Percentiles rank a stretch among this genome's conserved stretches.
Conservation (phyloP, 2,797 vertebrate species). For the Pipistrellus nathusii region DNA sequence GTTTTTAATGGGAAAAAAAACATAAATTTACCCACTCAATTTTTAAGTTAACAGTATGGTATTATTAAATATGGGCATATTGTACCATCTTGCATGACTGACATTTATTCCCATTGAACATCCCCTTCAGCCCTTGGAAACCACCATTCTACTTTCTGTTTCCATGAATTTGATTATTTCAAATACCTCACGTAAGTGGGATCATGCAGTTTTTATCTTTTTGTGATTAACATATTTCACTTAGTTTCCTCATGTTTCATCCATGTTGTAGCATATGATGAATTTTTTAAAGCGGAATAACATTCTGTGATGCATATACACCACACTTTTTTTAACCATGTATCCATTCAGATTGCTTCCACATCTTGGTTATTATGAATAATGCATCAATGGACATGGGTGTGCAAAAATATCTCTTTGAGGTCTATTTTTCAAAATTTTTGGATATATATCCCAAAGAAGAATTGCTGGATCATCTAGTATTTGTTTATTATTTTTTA, state of each 20-base stretch:
- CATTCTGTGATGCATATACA: background rate
- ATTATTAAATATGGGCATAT: background rate
- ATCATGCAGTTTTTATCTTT: background rate
- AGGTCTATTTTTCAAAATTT: too few species aligned
- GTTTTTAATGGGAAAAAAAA: background rate
- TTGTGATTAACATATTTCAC: background rate
- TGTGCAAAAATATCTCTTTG: too few species aligned
- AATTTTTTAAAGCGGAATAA: background rate
- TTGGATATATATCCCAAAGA: too few species aligned
- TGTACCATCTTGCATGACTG: background rate
- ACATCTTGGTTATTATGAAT: too few species aligned
- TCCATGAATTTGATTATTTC: background rate
- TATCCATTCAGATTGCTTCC: too few species aligned
- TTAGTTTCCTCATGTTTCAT: background rate
- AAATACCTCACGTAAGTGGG: background rate
- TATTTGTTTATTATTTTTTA: too few species aligned
- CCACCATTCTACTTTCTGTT: background rate
- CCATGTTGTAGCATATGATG: background rate
- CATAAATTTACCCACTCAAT: background rate
- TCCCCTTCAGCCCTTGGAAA: background rate
- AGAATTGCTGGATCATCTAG: too few species aligned
- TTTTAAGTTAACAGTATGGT: background rate
- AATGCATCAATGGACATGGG: too few species aligned
- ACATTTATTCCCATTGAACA: background rate
- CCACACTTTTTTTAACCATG: background rate